Base-by-base conservation (phyloP, 1,140 invertebrate species). In the Lerema accius region DNA sequence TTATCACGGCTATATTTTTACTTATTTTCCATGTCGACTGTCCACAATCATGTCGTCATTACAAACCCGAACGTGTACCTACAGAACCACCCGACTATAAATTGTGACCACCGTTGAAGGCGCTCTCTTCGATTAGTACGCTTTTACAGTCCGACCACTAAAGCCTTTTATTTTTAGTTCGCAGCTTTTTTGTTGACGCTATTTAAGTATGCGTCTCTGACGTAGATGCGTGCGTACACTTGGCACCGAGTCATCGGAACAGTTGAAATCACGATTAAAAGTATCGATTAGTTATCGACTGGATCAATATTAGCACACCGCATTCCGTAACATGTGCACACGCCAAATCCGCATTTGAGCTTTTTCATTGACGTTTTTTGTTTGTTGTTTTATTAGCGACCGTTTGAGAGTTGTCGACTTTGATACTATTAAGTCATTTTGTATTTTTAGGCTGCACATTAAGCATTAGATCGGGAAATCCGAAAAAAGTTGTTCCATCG, bases 21-120 rank as follows among this genome's bases (percentile, higher is more conserved):
- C 82, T 85, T 82, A 82, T 86, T 88, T 80, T 64, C 73, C 81
- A 79, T 89, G 84, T 89, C 76, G 73, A 69, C 78, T 84, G 82
- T 83, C 77, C 72, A 86, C 86, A 85, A 84, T 86, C 84, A 85
- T 83, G 84, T 86, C 81, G 79, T 86, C 82, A 87, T 86, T 87
- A 87, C 84, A 74, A 80, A 70, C 82, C 83, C 71, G 78, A 68
- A 65, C 78, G 73, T 83, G 83, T 82, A 83, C 66, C 67, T 71
- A 73, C 78, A 76, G 51, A 82, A 82, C 83, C 72, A 62, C 73
- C 73, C 77, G 77, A 78, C 77, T 74, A 86, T 89, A 88, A 88
- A 89, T 89, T 81, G 78, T 84, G 84, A 86, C 76, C 86, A 81
- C 76, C 86, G 82, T 78, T 73, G 75, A 69, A 64, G 75, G 74